Evolutionary conservation across 2,888 invertebrate species (phyloP).

Genomic region (Parapristionchus giblindavisi): DNA sequence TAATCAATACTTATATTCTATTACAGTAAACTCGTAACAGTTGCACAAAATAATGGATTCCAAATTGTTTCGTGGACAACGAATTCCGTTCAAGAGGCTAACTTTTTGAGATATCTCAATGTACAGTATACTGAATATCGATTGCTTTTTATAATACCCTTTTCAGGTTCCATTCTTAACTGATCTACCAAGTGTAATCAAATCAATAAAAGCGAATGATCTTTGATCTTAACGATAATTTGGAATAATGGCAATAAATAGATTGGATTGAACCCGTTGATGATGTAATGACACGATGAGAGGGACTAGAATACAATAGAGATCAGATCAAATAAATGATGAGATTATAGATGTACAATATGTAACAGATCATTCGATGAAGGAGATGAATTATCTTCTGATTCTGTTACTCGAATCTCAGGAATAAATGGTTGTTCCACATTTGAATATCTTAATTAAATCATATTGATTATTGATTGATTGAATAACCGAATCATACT

Average conservation of each 20-base stretch:
- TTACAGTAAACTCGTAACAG: constrained; percentile 16
- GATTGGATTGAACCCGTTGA: constrained; percentile 13
- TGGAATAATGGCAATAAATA: constrained; percentile 20
- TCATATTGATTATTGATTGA: not conserved
- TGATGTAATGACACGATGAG: not conserved
- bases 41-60: constrained; percentile 9
- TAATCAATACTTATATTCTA: not conserved
- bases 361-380: constrained; percentile 14
- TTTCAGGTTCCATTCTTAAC: constrained; percentile 22
- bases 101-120: not conserved
- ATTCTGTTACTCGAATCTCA: constrained; percentile 27
- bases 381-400: constrained; percentile 1
- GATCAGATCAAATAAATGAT: not conserved
- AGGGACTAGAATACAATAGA: not conserved
- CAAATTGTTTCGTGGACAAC: constrained; percentile 34
- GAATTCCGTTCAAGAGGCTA: constrained; percentile 16
- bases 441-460: not conserved
- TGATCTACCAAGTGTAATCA: constrained; percentile 27
- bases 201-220: constrained; percentile 9
- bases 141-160: not conserved
- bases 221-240: constrained; percentile 27
- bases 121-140: not conserved
- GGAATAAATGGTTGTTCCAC: constrained; percentile 16
- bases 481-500: not conserved
- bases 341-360: constrained; percentile 18